These are phyloP conservation scores for Leistus spinibarbis DNA, from an alignment of 2,888 invertebrate species.

Conservation along the genomic window DNA sequence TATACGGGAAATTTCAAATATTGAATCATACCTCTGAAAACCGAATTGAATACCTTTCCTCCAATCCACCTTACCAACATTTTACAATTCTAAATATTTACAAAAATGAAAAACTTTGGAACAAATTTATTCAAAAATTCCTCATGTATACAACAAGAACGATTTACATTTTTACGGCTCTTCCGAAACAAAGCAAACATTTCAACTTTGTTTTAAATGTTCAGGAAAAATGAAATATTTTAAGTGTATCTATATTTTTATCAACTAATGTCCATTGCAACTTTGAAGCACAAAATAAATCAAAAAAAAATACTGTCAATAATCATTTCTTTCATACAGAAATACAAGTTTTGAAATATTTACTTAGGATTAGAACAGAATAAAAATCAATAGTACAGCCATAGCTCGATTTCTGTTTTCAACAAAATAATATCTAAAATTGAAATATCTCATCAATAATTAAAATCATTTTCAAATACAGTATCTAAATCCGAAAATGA, in stretches of 20 bases:
- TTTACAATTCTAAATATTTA: not conserved
- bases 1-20: not conserved
- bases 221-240: constrained; percentile 16
- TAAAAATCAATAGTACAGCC: constrained; percentile 26
- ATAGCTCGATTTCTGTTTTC: constrained; percentile 31
- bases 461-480: not conserved
- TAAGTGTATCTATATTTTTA: constrained; percentile 31
- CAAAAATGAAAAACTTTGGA: not conserved
- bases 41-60: not conserved
- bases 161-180: not conserved
- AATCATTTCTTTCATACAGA: constrained; percentile 4
- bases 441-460: constrained; percentile 27
- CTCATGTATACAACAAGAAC: not conserved
- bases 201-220: constrained; percentile 29
- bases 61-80: not conserved
- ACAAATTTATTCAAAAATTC: not conserved
- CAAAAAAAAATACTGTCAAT: constrained; percentile 29
- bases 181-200: not conserved
- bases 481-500: not conserved
- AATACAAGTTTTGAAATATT: constrained; percentile 1
- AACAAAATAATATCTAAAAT: not conserved
- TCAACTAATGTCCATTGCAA: constrained; percentile 30
- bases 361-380: not conserved
- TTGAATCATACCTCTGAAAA: not conserved
- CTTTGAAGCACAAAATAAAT: constrained; percentile 33